Conservation (phyloP, 2,113 vertebrate species). For the Entosphenus tridentatus region DNA sequence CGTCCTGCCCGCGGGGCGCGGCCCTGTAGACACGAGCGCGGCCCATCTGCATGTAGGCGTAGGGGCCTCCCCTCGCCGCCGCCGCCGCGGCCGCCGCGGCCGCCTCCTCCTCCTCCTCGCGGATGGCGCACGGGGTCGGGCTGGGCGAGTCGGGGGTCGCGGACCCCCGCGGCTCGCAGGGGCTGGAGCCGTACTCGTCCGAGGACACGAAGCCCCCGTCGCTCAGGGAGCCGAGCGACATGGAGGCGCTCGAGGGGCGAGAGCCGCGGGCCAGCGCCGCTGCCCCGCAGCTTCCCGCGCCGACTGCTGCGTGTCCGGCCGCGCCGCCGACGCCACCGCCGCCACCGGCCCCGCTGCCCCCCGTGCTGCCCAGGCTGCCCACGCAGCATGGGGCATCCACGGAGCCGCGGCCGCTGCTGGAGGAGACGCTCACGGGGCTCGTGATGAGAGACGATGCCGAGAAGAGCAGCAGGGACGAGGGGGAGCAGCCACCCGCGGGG, state of each 20-base stretch:
- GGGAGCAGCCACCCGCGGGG: conserved; percentile 21
- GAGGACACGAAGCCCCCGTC: conserved; percentile 56
- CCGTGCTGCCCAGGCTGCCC: no score
- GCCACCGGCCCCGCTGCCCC: no score
- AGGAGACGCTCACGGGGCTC: conserved; percentile 65
- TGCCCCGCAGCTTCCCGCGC: neutral
- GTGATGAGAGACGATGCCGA: conserved; percentile 30
- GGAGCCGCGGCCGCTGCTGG: conserved; percentile 64
- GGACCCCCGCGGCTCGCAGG: conserved; percentile 49
- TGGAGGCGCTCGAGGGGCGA: conserved; percentile 53
- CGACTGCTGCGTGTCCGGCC: no score
- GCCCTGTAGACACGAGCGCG: neutral
- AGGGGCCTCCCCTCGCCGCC: neutral
- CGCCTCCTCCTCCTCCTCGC: conserved; percentile 43
- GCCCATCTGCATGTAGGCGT: conserved; percentile 1
- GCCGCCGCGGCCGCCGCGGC: conserved; percentile 25
- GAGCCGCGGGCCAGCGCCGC: conserved; percentile 12
- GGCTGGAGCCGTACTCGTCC: conserved; percentile 53
- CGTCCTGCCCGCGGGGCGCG: neutral
- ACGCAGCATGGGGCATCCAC: conserved; percentile 31
- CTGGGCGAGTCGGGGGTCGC: conserved; percentile 55
- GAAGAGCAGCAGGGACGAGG: conserved; percentile 39
- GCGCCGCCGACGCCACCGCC: no score
- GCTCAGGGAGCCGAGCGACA: conserved; percentile 39
- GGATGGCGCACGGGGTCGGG: conserved; percentile 54